Evolutionary conservation across 2,797 vertebrate genomes (phyloP).

Genomic region (Myoxocephalus aenaeus): DNA sequence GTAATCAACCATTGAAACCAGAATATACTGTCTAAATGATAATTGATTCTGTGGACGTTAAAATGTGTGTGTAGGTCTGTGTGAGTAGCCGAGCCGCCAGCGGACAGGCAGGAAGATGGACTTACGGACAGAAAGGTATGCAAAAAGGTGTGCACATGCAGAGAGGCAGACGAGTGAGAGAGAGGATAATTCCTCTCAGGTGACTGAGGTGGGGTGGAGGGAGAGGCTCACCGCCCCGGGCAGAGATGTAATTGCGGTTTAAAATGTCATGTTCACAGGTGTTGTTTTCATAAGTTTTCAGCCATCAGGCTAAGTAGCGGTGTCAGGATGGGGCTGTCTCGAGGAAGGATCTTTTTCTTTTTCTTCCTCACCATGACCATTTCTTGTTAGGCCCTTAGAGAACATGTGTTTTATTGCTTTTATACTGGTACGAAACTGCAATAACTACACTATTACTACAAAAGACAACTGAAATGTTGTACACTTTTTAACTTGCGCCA

Average conservation of each 20-base stretch:
- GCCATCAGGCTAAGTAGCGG: not conserved
- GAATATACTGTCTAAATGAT: not conserved
- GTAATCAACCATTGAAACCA: conserved; percentile 8
- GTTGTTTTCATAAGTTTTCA: conserved; percentile 21
- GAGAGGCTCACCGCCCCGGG: conserved; percentile 33
- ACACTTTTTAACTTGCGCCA: not conserved
- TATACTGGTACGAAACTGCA: not conserved
- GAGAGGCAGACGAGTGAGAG: conserved; percentile 18
- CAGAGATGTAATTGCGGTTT: conserved; percentile 41
- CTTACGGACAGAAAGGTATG: conserved; percentile 11
- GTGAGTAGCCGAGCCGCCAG: not conserved
- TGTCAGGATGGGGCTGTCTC: not conserved
- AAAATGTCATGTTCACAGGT: conserved; percentile 45
- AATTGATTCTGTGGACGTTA: not conserved
- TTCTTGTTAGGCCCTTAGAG: not conserved
- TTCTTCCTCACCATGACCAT: not conserved
- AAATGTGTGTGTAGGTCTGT: not conserved
- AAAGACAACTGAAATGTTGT: not conserved
- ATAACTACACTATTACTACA: not conserved
- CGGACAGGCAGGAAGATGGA: not conserved
- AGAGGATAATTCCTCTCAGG: conserved; percentile 22
- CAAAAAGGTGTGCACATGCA: not conserved
- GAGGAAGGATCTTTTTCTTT: no score
- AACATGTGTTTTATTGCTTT: not conserved
- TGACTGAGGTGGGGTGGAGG: conserved; percentile 27